These are phyloP conservation scores for Hemiprocne comata DNA, from an alignment of 2,113 vertebrate species.

Conservation along the genomic window DNA sequence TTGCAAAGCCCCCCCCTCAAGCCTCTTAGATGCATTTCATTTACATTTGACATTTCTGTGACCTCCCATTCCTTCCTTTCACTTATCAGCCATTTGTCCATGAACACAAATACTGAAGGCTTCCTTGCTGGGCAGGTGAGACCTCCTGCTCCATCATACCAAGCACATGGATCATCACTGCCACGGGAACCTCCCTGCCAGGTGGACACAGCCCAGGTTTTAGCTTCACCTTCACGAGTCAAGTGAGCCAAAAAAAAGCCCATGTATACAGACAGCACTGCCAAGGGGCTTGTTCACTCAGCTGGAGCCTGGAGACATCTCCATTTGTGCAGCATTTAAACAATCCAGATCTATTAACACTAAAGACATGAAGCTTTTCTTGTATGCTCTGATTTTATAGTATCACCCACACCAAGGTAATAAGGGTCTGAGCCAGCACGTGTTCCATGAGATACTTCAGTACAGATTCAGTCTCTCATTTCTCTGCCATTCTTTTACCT, in stretches of 20 bases:
- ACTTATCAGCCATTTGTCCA: background rate
- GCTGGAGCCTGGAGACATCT: background rate
- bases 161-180: background rate
- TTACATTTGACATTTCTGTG: background rate
- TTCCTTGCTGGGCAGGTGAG: background rate
- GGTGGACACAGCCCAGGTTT: background rate
- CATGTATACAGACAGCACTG: rapidly evolving
- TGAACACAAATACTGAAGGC: background rate
- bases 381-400: background rate
- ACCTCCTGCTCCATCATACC: background rate
- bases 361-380: too few relatives aligned
- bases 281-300: background rate
- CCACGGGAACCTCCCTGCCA: background rate
- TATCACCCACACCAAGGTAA: background rate
- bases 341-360: background rate
- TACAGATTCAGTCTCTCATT: background rate
- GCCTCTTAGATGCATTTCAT: background rate
- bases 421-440: background rate
- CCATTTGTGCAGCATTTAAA: rapidly evolving
- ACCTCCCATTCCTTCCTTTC: background rate
- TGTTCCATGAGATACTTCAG: too few relatives aligned
- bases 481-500: background rate
- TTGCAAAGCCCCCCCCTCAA: background rate
- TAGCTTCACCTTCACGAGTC: background rate
- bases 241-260: background rate